These are phyloP conservation scores for Amorpha juglandis DNA, from an alignment of 2,888 invertebrate species.

Conservation along the genomic window DNA sequence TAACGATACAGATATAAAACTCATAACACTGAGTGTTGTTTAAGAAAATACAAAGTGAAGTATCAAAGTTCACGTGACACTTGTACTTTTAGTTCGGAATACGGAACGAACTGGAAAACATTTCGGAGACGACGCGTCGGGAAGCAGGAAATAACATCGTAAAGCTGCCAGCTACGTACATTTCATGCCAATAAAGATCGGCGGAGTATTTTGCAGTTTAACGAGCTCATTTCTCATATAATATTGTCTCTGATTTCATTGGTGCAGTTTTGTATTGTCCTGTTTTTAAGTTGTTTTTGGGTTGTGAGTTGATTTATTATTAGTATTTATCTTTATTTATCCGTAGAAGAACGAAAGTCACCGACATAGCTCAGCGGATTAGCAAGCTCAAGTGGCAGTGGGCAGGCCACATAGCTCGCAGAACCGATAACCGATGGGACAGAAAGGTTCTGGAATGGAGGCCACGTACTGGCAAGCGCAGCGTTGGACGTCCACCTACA, in stretches of 20 bases:
- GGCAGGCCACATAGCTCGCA: too few relatives aligned
- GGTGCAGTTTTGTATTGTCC: neutral
- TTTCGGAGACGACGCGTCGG: conserved; percentile 20
- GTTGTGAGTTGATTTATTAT: neutral
- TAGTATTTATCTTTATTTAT: neutral
- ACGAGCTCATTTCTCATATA: conserved; percentile 22
- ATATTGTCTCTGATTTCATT: conserved; percentile 17
- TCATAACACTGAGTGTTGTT: conserved; percentile 4
- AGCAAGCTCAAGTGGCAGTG: too few relatives aligned
- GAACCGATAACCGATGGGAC: too few relatives aligned
- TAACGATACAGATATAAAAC: neutral
- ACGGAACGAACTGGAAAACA: conserved; percentile 14
- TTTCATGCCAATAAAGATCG: conserved; percentile 21
- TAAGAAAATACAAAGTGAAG: conserved; percentile 20
- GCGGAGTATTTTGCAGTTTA: conserved; percentile 17
- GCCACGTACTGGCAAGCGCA: too few relatives aligned
- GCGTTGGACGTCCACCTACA: too few relatives aligned
- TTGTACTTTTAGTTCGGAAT: neutral
- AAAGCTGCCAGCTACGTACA: conserved; percentile 17
- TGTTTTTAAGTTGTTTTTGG: neutral
- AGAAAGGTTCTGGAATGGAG: too few relatives aligned
- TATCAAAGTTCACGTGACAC: conserved; percentile 1
- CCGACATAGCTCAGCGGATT: too few relatives aligned
- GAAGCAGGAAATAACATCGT: conserved; percentile 24
- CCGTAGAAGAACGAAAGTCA: too few relatives aligned